Conservation (phyloP, 2,888 invertebrate species). For the Drosophila prostipennis region DNA sequence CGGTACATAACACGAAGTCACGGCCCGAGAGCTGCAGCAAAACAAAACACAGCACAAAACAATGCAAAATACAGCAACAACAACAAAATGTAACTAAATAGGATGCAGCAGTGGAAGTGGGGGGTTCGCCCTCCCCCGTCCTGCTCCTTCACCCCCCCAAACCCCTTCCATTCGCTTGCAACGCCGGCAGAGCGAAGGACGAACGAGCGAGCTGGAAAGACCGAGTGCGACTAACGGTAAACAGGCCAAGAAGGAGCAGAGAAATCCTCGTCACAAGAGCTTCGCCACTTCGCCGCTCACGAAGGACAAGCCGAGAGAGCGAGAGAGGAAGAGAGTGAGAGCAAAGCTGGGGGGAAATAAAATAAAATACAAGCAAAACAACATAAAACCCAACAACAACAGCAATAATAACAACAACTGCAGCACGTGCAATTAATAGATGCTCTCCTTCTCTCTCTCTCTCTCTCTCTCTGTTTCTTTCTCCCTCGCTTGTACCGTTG, state of each 20-base stretch:
- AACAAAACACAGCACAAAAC: conserved; percentile 82
- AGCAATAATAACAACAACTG: conserved; percentile 50
- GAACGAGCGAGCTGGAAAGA: conserved; percentile 78
- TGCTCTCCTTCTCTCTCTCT: conserved; percentile 23
- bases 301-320: conserved; percentile 9
- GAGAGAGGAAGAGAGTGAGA: conserved; percentile 41
- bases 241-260: conserved; percentile 69
- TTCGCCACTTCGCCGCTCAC: conserved; percentile 24
- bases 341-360: conserved; percentile 56
- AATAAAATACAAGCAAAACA: conserved; percentile 78
- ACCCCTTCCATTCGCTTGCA: conserved; percentile 26
- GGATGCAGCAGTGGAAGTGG: conserved; percentile 57
- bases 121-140: conserved; percentile 37
- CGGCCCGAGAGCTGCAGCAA: conserved; percentile 65
- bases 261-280: conserved; percentile 16
- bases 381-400: conserved; percentile 56
- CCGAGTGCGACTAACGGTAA: conserved; percentile 74
- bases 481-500: conserved; percentile 18
- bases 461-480: not conserved
- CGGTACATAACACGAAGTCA: conserved; percentile 75
- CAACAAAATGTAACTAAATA: conserved; percentile 75
- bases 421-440: conserved; percentile 80
- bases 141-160: conserved; percentile 18
- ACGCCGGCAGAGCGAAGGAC: conserved; percentile 65
- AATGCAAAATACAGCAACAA: conserved; percentile 76